Evolutionary conservation across 2,113 vertebrate genomes (phyloP), one percentile per base, ranked within the genome.

Genomic region (Megalops atlanticus): DNA sequence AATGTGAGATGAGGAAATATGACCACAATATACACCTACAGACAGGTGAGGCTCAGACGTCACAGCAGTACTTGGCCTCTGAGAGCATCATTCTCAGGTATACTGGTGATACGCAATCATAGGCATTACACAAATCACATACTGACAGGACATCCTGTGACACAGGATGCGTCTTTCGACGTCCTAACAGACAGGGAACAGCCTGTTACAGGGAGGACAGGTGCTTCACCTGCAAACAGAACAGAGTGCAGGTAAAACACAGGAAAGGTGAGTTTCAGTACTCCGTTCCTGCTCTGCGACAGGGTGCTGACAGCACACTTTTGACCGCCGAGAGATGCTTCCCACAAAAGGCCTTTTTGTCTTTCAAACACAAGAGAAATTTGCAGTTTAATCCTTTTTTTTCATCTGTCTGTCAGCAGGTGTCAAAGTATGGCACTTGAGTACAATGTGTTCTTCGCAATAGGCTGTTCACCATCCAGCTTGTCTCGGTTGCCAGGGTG

Each of bases 341-440:
- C 43, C 72, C 21, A 79, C 78, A 72, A 80, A 72, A 41, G 45
- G 27, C n/a, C 68, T 80, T 72, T n/a, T 80, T 35, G 69, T 49
- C 45, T 2, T 68, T 27, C 12, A 39, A n/a, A n/a, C 27, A 14
- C 43, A 45, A 45, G 14, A 27, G n/a, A 27, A 24, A 27, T 64
- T 64, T 24, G 24, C 8, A 31, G n/a, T 64, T 64, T 16, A 21
- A 70, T 38, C 11, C 1, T 10, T 52, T 64, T 16, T 24, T 36
- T 39, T 35, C 70, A 12, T 72, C 41, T 38, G 33, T 1, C 43
- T n/a, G 43, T 52, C 69, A 72, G 31, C 78, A 80, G 68, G 69
- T 72, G 78, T 31, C 68, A 38, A 38, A 38, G 52, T 12, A 52
- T 15, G 7, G 6, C 78, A 27, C 68, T 31, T 71, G 15, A 72